Evolutionary conservation across 2,888 invertebrate species (phyloP).

Genomic region (Schrankia costaestrigalis): DNA sequence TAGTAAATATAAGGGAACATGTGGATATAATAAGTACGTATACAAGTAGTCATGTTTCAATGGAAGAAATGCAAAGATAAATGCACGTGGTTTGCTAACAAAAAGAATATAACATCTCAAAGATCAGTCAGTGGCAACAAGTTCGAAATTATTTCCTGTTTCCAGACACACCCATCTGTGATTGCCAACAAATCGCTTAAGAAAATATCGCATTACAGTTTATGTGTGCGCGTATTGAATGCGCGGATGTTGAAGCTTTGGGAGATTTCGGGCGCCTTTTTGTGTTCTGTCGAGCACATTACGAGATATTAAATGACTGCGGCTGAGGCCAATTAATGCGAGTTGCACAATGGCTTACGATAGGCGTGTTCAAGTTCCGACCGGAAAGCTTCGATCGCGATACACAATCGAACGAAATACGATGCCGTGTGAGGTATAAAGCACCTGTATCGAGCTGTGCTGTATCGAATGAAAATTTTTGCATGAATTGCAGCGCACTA

Average conservation of each 20-base stretch:
- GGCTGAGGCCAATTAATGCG: slow-evolving; percentile 72
- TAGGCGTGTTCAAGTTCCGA: slow-evolving; percentile 75
- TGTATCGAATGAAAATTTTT: slow-evolving; percentile 35
- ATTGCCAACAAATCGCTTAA: slow-evolving; percentile 67
- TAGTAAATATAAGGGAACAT: slow-evolving; percentile 33
- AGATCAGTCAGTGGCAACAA: slow-evolving; percentile 63
- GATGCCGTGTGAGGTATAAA: slow-evolving; percentile 53
- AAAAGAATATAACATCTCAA: slow-evolving; percentile 39
- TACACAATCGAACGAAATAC: slow-evolving; percentile 60
- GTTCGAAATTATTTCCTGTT: slow-evolving; percentile 71
- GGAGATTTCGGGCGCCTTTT: slow-evolving; percentile 60
- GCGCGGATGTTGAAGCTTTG: slow-evolving; percentile 63
- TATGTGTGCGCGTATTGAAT: slow-evolving; percentile 45
- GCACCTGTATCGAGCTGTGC: slow-evolving; percentile 55
- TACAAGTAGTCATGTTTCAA: slow-evolving; percentile 50
- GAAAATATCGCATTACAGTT: slow-evolving; percentile 73
- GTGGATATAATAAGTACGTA: slow-evolving; percentile 48
- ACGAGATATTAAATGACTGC: slow-evolving; percentile 73
- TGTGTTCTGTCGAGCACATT: slow-evolving; percentile 56
- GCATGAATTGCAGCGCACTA: slow-evolving; percentile 32
- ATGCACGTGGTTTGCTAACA: slow-evolving; percentile 47
- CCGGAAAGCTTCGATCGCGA: slow-evolving; percentile 72
- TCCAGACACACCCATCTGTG: slow-evolving; percentile 67
- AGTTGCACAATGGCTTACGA: slow-evolving; percentile 53
- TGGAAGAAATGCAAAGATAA: slow-evolving; percentile 43